These are phyloP conservation scores for Cebus imitator DNA, from an alignment of 2,113 vertebrate genomes.

Conservation along the genomic window DNA sequence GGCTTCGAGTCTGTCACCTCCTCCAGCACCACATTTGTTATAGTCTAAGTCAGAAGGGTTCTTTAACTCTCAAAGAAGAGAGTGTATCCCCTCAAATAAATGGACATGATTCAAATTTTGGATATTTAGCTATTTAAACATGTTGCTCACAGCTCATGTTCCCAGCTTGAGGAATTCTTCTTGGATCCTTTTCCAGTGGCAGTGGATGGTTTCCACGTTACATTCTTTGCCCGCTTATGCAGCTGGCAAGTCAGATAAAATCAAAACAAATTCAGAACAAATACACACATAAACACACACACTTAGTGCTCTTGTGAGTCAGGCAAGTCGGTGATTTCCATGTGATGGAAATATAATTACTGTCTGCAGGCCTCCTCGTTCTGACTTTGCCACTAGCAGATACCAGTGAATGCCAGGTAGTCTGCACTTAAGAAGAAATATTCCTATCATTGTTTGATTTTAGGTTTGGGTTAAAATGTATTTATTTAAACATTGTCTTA, in stretches of 20 bases:
- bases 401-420: not conserved
- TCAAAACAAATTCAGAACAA: constrained; percentile 57
- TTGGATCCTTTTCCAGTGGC: constrained; percentile 30
- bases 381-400: not conserved
- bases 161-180: constrained; percentile 53
- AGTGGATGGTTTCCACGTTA: constrained; percentile 52
- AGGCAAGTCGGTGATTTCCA: constrained; percentile 30
- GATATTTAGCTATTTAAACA: constrained; percentile 65
- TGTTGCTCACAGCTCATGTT: constrained; percentile 65
- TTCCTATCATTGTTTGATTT: not conserved
- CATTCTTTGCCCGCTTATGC: constrained; percentile 54
- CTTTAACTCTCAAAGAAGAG: not conserved
- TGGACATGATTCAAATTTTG: constrained; percentile 62
- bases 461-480: constrained; percentile 17
- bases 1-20: constrained; percentile 44
- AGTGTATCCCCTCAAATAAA: constrained; percentile 20
- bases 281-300: constrained; percentile 11
- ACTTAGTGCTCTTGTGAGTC: not conserved
- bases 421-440: constrained; percentile 38
- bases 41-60: constrained; percentile 2
- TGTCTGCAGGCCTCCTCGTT: not conserved
- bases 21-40: constrained; percentile 42
- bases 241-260: constrained; percentile 39
- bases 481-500: constrained; percentile 22
- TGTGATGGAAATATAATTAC: not conserved